These are phyloP conservation scores for Heliconius charithonia DNA, from an alignment of 2,888 invertebrate species.

Conservation along the genomic window DNA sequence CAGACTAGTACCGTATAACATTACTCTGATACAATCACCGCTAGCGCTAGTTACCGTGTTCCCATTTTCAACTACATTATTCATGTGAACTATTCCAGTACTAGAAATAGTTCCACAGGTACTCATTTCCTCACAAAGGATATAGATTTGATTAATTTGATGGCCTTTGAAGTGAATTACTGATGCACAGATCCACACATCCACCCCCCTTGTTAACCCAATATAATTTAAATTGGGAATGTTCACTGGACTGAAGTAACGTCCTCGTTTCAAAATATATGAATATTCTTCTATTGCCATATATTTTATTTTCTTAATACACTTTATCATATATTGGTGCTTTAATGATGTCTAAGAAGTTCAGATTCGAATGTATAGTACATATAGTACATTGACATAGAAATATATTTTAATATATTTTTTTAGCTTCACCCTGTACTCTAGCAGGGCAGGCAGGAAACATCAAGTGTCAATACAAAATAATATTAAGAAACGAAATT, in stretches of 20 bases:
- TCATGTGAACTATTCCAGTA: neutral
- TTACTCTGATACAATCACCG: neutral
- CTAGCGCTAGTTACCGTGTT: neutral
- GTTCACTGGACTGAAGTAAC: constrained; percentile 5
- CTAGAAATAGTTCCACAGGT: constrained; percentile 6
- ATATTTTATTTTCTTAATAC: neutral
- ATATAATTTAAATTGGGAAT: constrained; percentile 5
- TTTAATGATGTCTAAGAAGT: too few species aligned
- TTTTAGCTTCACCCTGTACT: too few species aligned
- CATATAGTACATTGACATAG: too few species aligned
- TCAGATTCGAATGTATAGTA: too few species aligned
- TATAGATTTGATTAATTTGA: constrained; percentile 15
- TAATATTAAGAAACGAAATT: too few species aligned
- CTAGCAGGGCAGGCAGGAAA: too few species aligned
- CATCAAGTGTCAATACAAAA: too few species aligned
- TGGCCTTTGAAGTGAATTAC: constrained; percentile 9
- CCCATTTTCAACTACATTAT: neutral
- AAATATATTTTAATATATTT: too few species aligned
- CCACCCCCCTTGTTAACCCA: neutral
- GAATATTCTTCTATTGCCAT: neutral
- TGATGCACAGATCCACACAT: constrained; percentile 11
- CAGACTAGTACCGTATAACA: neutral
- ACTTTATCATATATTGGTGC: too few species aligned
- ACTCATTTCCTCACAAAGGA: neutral
- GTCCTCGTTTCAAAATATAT: neutral